A percentile compares a stretch with the other conserved stretches of the same genome.
phyloP scores from a whole-genome alignment of 2,797 vertebrate genomes.

The Neostethus bicornis region DNA sequence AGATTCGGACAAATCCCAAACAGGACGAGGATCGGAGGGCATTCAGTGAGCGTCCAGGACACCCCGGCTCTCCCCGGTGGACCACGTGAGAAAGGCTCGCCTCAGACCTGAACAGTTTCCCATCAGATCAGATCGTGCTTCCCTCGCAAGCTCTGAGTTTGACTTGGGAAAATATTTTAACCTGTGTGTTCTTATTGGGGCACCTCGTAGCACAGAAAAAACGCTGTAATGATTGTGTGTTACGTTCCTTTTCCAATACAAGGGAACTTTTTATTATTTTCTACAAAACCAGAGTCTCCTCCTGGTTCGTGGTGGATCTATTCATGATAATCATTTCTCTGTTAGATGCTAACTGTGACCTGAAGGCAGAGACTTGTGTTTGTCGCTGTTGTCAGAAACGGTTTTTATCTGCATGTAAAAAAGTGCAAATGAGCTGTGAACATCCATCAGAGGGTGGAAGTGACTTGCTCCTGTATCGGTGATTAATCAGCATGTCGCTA shows the following conservation, averaged over 20 bases:
- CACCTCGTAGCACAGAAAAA: slow-evolving; percentile 64
- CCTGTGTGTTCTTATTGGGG: slow-evolving; percentile 57
- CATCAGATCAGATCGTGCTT: slow-evolving; percentile 48
- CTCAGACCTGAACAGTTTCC: slow-evolving; percentile 33
- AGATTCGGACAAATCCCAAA: slow-evolving; percentile 65
- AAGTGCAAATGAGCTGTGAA: slow-evolving; percentile 26
- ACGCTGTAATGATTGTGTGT: slow-evolving; percentile 58
- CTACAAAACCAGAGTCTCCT: slow-evolving; percentile 48
- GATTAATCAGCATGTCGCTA: slow-evolving; percentile 36
- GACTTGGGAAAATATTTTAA: slow-evolving; percentile 53
- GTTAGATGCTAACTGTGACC: slow-evolving; percentile 27
- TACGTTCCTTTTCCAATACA: slow-evolving; percentile 54
- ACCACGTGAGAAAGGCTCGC: slow-evolving; percentile 9
- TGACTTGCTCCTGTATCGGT: slow-evolving; percentile 34
- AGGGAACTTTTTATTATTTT: slow-evolving; percentile 53
- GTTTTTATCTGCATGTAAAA: slow-evolving; percentile 53
- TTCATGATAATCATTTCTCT: slow-evolving; percentile 12
- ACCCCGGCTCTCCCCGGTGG: slow-evolving; percentile 7
- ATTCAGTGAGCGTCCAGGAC: slow-evolving; percentile 31
- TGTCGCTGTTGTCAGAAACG: slow-evolving; percentile 33
- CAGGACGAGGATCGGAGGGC: slow-evolving; percentile 45
- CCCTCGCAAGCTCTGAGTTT: slow-evolving; percentile 49
- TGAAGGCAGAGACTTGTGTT: slow-evolving; percentile 28
- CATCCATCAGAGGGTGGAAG: slow-evolving; percentile 20
- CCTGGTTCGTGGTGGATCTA: slow-evolving; percentile 41